Evolutionary conservation across 2,113 vertebrate species (phyloP).

Genomic region (Mirza zaza): DNA sequence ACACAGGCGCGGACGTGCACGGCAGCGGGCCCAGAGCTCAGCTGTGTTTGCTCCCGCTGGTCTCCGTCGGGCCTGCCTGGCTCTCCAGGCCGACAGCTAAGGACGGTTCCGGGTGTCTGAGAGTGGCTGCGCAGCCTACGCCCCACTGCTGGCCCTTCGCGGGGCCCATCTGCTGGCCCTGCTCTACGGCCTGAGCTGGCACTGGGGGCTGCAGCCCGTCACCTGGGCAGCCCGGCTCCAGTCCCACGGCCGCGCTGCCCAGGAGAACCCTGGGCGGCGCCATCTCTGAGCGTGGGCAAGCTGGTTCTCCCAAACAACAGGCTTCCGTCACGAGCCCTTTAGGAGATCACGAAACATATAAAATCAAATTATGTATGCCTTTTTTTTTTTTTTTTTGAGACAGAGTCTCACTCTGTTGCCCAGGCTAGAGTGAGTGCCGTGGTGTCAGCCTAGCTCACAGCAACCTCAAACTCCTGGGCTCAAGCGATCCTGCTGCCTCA

Average conservation of each 20-base stretch:
- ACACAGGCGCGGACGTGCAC: neutral
- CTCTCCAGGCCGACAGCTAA: neutral
- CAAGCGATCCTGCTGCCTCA: too few species aligned
- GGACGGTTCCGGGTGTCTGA: neutral
- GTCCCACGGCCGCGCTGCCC: neutral
- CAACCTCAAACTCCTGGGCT: too few species aligned
- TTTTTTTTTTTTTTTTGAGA: neutral
- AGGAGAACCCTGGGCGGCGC: neutral
- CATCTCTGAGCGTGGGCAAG: neutral
- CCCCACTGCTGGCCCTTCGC: neutral
- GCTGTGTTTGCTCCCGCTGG: neutral
- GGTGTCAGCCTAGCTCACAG: too few species aligned
- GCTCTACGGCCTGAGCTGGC: neutral
- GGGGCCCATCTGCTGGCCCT: neutral
- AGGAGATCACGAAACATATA: neutral
- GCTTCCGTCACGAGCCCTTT: neutral
- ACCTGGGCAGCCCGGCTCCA: neutral
- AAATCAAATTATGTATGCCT: neutral
- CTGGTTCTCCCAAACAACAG: neutral
- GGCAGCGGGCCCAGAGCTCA: neutral
- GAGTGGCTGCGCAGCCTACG: neutral
- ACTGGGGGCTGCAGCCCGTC: neutral
- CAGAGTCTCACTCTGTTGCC: too few species aligned
- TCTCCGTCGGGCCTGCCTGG: too few species aligned
- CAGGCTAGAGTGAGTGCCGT: too few species aligned